A percentile compares a stretch with the other conserved stretches of the same genome.
phyloP scores from a whole-genome alignment of 2,797 vertebrate species.

The Onychomys arenicola region DNA sequence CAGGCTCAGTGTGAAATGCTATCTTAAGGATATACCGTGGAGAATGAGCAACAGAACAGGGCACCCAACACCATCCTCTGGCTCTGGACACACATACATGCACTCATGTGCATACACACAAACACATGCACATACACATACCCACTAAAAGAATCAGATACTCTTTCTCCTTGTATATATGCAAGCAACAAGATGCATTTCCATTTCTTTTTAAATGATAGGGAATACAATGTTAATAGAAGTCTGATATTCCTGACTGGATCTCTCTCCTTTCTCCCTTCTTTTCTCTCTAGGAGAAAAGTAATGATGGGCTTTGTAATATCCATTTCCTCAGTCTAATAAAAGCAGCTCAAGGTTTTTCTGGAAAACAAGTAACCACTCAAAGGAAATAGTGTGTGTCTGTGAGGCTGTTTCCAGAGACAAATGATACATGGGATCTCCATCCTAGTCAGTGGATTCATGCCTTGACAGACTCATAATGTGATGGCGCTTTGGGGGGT shows the following conservation, averaged over 20 bases:
- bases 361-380: not conserved
- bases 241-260: not conserved
- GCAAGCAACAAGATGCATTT: not conserved
- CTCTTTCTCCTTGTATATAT: not conserved
- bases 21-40: not conserved
- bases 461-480: not conserved
- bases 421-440: not conserved
- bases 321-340: not conserved
- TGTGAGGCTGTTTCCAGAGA: not conserved
- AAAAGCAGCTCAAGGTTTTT: not conserved
- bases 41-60: not conserved
- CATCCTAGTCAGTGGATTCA: not conserved
- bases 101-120: not conserved
- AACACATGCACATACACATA: not conserved
- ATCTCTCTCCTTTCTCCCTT: not conserved
- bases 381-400: not conserved
- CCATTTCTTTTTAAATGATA: slow-evolving; percentile 1
- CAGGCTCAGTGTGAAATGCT: not conserved
- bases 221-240: not conserved
- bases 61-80: not conserved
- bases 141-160: not conserved
- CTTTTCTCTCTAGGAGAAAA: not conserved
- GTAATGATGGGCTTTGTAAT: not conserved
- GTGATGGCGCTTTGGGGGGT: no score
- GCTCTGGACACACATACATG: not conserved